Conservation (phyloP, 1,140 invertebrate genomes). For the Maniola jurtina region DNA sequence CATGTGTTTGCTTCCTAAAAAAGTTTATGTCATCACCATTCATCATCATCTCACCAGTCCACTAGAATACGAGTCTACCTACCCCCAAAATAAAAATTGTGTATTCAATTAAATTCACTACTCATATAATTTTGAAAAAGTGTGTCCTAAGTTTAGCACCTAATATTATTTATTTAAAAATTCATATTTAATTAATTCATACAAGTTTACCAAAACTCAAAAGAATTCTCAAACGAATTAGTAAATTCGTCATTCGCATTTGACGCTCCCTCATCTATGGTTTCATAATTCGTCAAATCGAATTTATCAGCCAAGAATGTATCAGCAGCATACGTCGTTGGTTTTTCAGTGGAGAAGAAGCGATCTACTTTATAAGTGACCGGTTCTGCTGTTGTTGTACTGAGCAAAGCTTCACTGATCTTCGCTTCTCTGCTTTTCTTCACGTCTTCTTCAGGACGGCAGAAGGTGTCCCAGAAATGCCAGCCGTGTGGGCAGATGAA, state of each 20-base stretch:
- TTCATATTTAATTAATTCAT: neutral
- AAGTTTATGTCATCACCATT: too few relatives aligned
- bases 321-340: slow-evolving; percentile 47
- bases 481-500: slow-evolving; percentile 70
- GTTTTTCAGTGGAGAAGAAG: slow-evolving; percentile 63
- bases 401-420: slow-evolving; percentile 19
- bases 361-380: slow-evolving; percentile 38
- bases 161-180: neutral
- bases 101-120: too few relatives aligned
- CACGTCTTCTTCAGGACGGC: slow-evolving; percentile 36
- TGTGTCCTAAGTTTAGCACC: too few relatives aligned
- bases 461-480: slow-evolving; percentile 60
- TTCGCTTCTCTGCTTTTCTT: slow-evolving; percentile 12
- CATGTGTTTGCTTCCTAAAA: too few relatives aligned
- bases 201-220: slow-evolving; percentile 38
- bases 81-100: too few relatives aligned
- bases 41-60: too few relatives aligned
- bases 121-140: too few relatives aligned
- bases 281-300: slow-evolving; percentile 60
- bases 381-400: slow-evolving; percentile 19
- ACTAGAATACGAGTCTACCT: too few relatives aligned
- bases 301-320: slow-evolving; percentile 70
- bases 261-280: slow-evolving; percentile 34
- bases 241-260: slow-evolving; percentile 39
- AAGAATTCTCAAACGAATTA: slow-evolving; percentile 49